A percentile compares a stretch with the other conserved stretches of the same genome.
Conservation (phyloP, 2,113 vertebrate genomes). For the Etheostoma spectabile region DNA sequence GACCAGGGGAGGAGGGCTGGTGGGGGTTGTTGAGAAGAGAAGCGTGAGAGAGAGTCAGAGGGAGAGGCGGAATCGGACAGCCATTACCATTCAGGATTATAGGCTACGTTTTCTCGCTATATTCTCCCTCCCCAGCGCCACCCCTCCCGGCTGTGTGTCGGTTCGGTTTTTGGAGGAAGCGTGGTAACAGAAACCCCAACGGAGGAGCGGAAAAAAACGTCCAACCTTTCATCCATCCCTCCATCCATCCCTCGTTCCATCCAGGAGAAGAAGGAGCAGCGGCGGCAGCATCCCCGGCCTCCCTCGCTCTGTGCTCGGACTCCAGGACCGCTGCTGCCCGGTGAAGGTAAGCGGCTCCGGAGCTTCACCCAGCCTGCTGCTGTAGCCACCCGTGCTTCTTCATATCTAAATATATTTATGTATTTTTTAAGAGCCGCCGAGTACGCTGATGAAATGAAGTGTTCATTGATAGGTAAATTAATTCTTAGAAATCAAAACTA, state of each 20-base stretch:
- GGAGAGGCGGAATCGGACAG: slow-evolving; percentile 68
- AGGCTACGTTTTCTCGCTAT: slow-evolving; percentile 39
- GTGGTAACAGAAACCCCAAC: neutral
- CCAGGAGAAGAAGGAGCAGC: slow-evolving; percentile 60
- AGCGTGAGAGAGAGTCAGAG: slow-evolving; percentile 29
- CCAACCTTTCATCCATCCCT: neutral
- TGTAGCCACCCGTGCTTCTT: neutral
- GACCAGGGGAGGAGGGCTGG: slow-evolving; percentile 40
- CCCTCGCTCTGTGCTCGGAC: slow-evolving; percentile 71
- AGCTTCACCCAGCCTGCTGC: slow-evolving; percentile 31
- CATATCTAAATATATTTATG: neutral
- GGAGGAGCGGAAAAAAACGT: slow-evolving; percentile 14
- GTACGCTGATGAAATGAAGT: neutral
- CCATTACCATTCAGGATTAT: slow-evolving; percentile 81
- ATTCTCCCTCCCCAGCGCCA: slow-evolving; percentile 52
- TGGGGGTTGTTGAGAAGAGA: slow-evolving; percentile 17
- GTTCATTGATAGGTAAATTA: neutral
- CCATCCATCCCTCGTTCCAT: neutral
- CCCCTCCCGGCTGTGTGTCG: neutral
- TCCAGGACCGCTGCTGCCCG: slow-evolving; percentile 71
- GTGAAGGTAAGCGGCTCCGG: slow-evolving; percentile 81
- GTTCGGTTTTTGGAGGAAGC: slow-evolving; percentile 14
- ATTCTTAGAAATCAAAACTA: neutral
- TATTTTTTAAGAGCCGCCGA: neutral
- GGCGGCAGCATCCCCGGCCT: slow-evolving; percentile 77